Base-by-base conservation (phyloP, 2,888 invertebrate genomes). In the Parnassius apollo region DNA sequence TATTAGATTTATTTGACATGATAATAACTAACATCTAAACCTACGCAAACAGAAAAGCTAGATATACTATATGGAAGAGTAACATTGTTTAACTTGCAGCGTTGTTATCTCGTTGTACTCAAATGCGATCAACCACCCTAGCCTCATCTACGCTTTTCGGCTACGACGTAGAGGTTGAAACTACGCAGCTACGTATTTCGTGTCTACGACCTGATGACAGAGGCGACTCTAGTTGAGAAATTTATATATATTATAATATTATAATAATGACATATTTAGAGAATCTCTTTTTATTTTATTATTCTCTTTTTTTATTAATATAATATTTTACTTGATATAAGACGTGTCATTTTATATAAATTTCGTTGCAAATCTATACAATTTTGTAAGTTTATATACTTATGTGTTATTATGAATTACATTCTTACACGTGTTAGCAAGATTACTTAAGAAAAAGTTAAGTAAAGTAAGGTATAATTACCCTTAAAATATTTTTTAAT, bases 111-210 rank as follows among this genome's bases (percentile, higher is more conserved):
- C 42, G 44, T n/a, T 13, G 25, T 57, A 56, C 13, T 57, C 45
- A 9, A 61, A 61, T 61, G 61, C 57, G 57, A 13, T 8, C 61
- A 57, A 46, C 57, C 48, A 62, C 62, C 62, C 53, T 53, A 7
- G n/a, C 62, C 62, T 46, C 53, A 25, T 44, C 51, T 51, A 59
- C 46, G 70, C 66, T 61, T 65, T 64, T 64, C 66, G 63, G 67
- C 71, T 71, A 70, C 69, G 67, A 48, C 72, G 73, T 73, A 74
- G 74, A 75, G 75, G 73, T 57, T 68, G 68, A 54, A 64, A 61
- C 76, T 74, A 75, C 75, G 72, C 52, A 62, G 72, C 70, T 73
- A 72, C 75, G 71, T 67, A 56, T 55, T 54, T 51, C 45, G 56
- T 57, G 64, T 53, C 68, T 66, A 68, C 68, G 68, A 66, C 63